Evolutionary conservation across 1,140 invertebrate genomes (phyloP).

Genomic region (Calephelis nemesis): DNA sequence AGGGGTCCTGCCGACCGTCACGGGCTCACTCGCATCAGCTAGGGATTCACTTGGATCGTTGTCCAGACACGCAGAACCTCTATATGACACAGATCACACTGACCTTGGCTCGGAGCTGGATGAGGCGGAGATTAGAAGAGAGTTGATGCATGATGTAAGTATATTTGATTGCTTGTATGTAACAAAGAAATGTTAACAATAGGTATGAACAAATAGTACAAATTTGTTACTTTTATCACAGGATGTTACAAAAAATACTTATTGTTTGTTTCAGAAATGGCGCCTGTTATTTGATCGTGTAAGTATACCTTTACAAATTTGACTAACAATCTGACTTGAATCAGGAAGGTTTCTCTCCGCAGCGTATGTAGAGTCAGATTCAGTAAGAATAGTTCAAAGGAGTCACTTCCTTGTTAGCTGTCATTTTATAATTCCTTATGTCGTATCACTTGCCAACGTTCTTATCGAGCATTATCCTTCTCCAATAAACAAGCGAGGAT

Average conservation of each 20-base stretch:
- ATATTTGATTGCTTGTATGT: background rate
- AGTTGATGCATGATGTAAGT: slow-evolving; percentile 86
- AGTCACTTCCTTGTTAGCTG: too few species aligned
- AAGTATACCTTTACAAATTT: slow-evolving; percentile 48
- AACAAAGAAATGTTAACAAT: too few species aligned
- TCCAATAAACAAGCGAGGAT: too few species aligned
- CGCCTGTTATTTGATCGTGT: slow-evolving; percentile 91
- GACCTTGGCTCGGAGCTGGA: slow-evolving; percentile 88
- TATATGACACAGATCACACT: slow-evolving; percentile 88
- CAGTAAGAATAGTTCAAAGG: too few species aligned
- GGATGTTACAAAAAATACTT: background rate
- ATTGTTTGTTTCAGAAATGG: slow-evolving; percentile 87
- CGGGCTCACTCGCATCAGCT: slow-evolving; percentile 82
- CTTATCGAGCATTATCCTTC: too few species aligned
- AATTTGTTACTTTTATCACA: too few species aligned
- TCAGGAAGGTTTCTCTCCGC: too few species aligned
- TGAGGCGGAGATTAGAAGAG: slow-evolving; percentile 86
- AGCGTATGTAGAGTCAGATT: too few species aligned
- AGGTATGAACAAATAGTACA: too few species aligned
- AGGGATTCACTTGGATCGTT: slow-evolving; percentile 81
- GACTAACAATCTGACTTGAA: too few species aligned
- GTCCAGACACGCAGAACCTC: slow-evolving; percentile 81
- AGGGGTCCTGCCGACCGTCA: slow-evolving; percentile 83
- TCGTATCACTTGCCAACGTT: too few species aligned
- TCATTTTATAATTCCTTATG: too few species aligned